Evolutionary conservation across 1,140 invertebrate species (phyloP), one percentile per base, ranked within the genome.

Genomic region (Cherax destructor): DNA sequence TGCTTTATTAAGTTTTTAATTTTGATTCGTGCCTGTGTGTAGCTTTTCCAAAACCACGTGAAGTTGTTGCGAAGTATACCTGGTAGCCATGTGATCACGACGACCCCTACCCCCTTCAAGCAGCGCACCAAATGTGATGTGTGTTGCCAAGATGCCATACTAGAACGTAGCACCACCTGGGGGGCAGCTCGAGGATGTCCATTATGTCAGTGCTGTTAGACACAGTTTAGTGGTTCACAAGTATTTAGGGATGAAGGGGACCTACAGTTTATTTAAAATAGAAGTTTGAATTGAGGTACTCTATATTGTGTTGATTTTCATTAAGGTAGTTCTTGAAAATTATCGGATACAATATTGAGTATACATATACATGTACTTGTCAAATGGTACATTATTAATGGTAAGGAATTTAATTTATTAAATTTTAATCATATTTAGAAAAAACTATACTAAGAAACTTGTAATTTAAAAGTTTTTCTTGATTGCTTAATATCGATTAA

Each of bases 61-160:
- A 83, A 88, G 86, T 88, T 79, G 80, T 72, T 88, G 87, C 79
- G 79, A 78, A 88, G 80, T 81, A 76, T 76, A 88, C 76, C 78
- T 88, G 87, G 87, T 88, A 88, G 87, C 80, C 30, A 88, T 80
- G 87, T 81, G 80, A 88, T 88, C 61, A 88, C 80, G 80, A 88
- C 61, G 87, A 81, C 86, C 86, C 86, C 74, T 77, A 74, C 52
- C 85, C 87, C 59, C 21, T 88, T 72, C 61, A 85, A 88, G 87
- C 87, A 88, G 79, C 87, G 87, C 87, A 88, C 87, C 87, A 88
- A 85, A 74, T 83, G 87, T 83, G 87, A 88, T 88, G n/a, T 88
- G 87, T 88, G 87, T 83, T 88, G 87, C 87, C 87, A 88, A 88
- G 87, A 72, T 88, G 87, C 87, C 87, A 88, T 88, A 88, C 87